Conservation (phyloP, 2,797 vertebrate genomes). For the Gallirallus australis region DNA sequence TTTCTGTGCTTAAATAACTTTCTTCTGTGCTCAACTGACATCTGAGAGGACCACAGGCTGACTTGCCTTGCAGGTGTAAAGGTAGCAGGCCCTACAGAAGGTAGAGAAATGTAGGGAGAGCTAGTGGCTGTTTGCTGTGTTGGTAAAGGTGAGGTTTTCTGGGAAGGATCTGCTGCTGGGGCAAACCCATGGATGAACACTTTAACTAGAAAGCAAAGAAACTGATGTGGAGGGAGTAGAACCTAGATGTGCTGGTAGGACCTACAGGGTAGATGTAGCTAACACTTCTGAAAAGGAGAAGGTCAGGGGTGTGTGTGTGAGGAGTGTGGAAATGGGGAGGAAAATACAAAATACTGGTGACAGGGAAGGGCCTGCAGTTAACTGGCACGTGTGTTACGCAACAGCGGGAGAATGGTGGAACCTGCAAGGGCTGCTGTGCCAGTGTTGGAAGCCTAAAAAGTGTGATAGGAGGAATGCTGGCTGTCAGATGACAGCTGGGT, state of each 20-base stretch:
- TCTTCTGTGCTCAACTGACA: background rate
- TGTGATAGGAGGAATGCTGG: background rate
- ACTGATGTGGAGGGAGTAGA: accelerated
- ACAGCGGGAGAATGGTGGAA: background rate
- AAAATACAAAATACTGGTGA: background rate
- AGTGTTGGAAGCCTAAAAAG: background rate
- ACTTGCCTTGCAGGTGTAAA: background rate
- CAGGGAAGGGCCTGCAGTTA: background rate
- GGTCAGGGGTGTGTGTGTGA: too few species aligned
- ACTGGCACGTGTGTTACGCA: background rate
- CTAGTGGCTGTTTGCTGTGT: background rate
- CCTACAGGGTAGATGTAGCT: background rate
- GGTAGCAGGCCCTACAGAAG: background rate
- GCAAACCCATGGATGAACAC: background rate
- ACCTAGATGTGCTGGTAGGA: accelerated
- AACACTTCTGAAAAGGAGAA: background rate
- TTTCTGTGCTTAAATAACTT: background rate
- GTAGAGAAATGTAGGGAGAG: background rate
- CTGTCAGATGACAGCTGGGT: background rate
- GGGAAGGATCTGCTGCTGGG: background rate
- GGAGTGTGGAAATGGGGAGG: background rate
- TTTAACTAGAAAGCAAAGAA: background rate
- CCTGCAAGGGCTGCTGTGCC: background rate
- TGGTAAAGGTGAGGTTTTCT: background rate
- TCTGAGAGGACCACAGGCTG: background rate